Percentiles rank a stretch among this genome's conserved stretches.
phyloP scores from a whole-genome alignment of 2,113 vertebrate genomes.

The Silurus asotus region DNA sequence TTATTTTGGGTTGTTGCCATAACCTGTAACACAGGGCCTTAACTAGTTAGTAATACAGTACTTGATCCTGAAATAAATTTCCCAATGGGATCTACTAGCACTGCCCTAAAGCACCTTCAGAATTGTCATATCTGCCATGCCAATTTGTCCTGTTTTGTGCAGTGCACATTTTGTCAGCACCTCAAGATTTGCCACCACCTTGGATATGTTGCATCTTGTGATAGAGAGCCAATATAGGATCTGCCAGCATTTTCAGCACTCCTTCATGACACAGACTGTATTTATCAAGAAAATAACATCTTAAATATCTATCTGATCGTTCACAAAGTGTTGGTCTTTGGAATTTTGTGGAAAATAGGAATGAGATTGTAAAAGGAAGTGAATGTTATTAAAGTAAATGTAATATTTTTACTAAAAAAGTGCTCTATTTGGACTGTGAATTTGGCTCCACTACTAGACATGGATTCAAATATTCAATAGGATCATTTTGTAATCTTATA shows the following conservation, averaged over 20 bases:
- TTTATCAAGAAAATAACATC: not conserved
- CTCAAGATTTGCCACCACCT: not conserved
- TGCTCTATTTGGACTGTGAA: not conserved
- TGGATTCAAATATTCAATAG: not conserved
- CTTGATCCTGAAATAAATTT: not conserved
- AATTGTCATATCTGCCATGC: constrained; percentile 9
- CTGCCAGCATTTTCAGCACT: not conserved
- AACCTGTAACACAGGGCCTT: not conserved
- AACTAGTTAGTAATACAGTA: not conserved
- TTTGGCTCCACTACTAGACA: not conserved
- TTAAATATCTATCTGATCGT: not conserved
- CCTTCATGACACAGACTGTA: not conserved
- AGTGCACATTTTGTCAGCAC: not conserved
- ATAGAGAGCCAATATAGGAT: constrained; percentile 14
- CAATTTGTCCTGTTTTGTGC: constrained; percentile 18
- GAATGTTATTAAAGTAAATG: not conserved
- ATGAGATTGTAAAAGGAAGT: not conserved
- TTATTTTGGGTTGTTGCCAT: constrained; percentile 13
- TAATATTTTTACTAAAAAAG: not conserved
- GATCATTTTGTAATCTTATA: too few species aligned
- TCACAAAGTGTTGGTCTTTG: not conserved
- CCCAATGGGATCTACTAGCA: not conserved
- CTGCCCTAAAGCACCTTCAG: not conserved
- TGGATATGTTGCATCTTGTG: not conserved
- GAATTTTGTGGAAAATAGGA: not conserved